Evolutionary conservation across 1,140 invertebrate species (phyloP).

Genomic region (Eumaeus atala): DNA sequence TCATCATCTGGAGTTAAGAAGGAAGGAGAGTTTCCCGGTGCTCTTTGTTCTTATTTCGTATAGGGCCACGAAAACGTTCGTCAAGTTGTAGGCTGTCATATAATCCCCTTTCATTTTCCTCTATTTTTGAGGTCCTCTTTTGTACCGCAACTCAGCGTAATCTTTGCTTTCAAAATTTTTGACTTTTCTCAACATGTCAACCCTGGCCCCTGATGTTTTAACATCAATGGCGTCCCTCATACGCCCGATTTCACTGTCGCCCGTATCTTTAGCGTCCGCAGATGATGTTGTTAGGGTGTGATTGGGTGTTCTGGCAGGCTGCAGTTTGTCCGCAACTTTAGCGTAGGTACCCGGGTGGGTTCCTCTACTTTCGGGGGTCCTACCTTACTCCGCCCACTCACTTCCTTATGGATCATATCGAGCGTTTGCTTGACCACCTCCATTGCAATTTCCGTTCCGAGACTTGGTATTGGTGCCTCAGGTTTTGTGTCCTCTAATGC

Average conservation of each 20-base stretch:
- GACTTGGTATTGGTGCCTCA: not conserved
- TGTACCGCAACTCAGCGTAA: not conserved
- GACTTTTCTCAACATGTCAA: not conserved
- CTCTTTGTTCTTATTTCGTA: too few relatives aligned
- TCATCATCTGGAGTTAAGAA: too few relatives aligned
- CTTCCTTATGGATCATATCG: not conserved
- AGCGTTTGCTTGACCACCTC: not conserved
- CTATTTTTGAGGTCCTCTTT: too few relatives aligned
- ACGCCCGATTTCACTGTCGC: not conserved
- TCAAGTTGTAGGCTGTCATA: too few relatives aligned
- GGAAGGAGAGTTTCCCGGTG: too few relatives aligned
- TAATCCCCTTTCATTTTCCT: too few relatives aligned
- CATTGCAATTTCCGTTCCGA: not conserved
- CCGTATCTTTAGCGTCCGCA: not conserved
- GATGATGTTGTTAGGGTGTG: not conserved
- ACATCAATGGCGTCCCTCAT: not conserved
- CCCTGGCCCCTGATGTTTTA: not conserved
- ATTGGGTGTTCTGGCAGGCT: not conserved
- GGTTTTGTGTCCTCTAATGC: not conserved
- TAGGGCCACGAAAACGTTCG: too few relatives aligned
- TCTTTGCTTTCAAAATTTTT: too few relatives aligned
- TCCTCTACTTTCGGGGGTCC: not conserved
- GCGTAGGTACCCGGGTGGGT: not conserved
- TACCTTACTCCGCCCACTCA: not conserved
- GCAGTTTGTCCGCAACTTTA: not conserved